phyloP scores from a whole-genome alignment of 2,888 invertebrate genomes.

The Amphimallon solstitiale region DNA sequence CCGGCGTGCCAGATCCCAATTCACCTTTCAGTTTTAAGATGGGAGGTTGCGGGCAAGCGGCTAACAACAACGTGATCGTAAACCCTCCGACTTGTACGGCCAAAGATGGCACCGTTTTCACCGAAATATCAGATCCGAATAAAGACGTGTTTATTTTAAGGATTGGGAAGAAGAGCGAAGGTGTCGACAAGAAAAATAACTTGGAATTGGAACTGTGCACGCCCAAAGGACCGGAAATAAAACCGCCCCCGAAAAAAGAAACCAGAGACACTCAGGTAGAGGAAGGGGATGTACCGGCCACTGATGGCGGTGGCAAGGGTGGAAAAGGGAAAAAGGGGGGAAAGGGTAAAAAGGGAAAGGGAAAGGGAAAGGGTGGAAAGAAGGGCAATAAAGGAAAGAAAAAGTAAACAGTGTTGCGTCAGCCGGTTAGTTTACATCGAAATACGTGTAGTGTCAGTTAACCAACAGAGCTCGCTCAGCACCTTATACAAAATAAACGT shows the following conservation, averaged over 20 bases:
- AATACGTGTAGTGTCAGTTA: constrained; percentile 26
- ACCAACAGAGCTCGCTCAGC: background rate
- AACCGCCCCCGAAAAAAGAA: constrained; percentile 69
- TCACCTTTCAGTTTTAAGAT: constrained; percentile 54
- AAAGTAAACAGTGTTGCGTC: constrained; percentile 21
- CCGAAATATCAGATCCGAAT: constrained; percentile 72
- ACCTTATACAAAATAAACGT: constrained; percentile 22
- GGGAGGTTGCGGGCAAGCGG: constrained; percentile 45
- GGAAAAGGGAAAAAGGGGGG: constrained; percentile 47
- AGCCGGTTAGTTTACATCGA: constrained; percentile 17
- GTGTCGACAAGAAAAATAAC: constrained; percentile 74
- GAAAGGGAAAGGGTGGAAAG: constrained; percentile 26
- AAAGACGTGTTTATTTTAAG: constrained; percentile 78
- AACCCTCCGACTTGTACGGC: constrained; percentile 65
- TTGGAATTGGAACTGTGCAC: constrained; percentile 79
- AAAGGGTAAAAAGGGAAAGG: constrained; percentile 43
- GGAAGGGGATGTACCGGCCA: constrained; percentile 62
- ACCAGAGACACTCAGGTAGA: constrained; percentile 76
- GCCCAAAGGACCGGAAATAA: constrained; percentile 72
- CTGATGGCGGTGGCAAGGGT: constrained; percentile 42
- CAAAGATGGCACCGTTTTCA: constrained; percentile 68
- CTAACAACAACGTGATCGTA: constrained; percentile 55
- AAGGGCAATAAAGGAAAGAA: constrained; percentile 27
- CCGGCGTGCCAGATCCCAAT: constrained; percentile 51
- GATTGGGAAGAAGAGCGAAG: constrained; percentile 80